Percentiles rank a stretch among this genome's conserved stretches.
Evolutionary conservation across 1,140 invertebrate genomes (phyloP).

Genomic region (Anthonomus grandis): DNA sequence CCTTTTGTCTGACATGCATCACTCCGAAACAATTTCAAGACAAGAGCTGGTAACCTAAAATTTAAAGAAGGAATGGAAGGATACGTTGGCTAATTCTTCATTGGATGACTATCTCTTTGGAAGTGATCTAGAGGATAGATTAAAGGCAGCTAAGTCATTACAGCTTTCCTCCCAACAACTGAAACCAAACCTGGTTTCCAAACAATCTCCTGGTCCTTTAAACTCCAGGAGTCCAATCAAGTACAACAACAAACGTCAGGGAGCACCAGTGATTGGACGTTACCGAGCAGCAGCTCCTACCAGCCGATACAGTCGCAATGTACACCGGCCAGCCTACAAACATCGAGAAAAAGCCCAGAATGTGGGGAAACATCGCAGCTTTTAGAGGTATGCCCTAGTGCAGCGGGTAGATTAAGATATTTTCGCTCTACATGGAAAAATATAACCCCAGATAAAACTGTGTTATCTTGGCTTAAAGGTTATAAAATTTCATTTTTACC

Average conservation of each 20-base stretch:
- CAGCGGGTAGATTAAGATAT: neutral
- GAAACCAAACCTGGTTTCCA: constrained; percentile 1
- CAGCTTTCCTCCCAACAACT: neutral
- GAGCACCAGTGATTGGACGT: too few relatives aligned
- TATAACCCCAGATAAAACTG: neutral
- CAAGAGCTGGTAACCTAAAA: constrained; percentile 3
- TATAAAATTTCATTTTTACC: neutral
- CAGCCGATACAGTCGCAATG: too few relatives aligned
- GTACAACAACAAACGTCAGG: too few relatives aligned
- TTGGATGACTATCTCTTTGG: neutral
- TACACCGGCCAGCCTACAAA: too few relatives aligned
- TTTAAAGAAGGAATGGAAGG: constrained; percentile 14
- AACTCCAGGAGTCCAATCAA: too few relatives aligned
- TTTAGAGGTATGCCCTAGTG: too few relatives aligned
- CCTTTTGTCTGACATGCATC: neutral
- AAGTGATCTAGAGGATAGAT: neutral
- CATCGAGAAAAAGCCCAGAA: too few relatives aligned
- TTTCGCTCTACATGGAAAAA: neutral
- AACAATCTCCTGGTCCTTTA: too few relatives aligned
- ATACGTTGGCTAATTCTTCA: neutral
- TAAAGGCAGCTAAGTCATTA: neutral
- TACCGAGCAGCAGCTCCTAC: too few relatives aligned
- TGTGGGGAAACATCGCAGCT: too few relatives aligned
- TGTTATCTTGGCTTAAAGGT: neutral
- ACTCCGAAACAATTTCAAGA: constrained; percentile 1